Evolutionary conservation across 2,113 vertebrate genomes (phyloP).

Genomic region (Edolisoma coerulescens): DNA sequence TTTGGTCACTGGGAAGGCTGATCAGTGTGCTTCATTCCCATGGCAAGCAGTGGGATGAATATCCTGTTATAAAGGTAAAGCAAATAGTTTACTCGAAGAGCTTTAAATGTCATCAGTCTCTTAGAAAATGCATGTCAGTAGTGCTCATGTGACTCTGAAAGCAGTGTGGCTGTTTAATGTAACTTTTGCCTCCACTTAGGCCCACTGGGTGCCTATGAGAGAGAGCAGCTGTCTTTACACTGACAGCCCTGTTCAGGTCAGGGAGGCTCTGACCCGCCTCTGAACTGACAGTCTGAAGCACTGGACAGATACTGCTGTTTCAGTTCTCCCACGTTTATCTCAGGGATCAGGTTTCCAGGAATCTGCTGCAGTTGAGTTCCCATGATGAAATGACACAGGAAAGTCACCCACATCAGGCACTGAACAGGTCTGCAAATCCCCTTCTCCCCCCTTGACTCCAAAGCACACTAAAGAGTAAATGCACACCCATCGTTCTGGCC

Average conservation of each 20-base stretch:
- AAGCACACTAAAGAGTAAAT: not conserved
- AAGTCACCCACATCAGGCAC: not conserved
- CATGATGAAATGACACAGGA: not conserved
- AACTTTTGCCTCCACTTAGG: not conserved
- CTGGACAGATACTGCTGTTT: not conserved
- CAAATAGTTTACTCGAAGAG: not conserved
- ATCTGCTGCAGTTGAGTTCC: not conserved
- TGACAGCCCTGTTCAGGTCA: not conserved
- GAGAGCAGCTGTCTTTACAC: not conserved
- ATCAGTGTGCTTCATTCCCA: not conserved
- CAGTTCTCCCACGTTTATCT: not conserved
- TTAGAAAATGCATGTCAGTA: conserved; percentile 9
- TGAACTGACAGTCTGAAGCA: not conserved
- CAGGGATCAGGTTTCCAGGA: not conserved
- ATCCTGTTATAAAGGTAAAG: not conserved
- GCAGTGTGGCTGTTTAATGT: not conserved
- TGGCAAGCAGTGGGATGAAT: not conserved
- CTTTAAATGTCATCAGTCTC: conserved; percentile 28
- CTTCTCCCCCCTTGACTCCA: not conserved
- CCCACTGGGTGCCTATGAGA: not conserved
- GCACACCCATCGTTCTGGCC: not conserved
- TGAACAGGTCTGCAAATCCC: not conserved
- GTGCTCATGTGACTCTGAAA: conserved; percentile 12
- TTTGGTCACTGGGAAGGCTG: not conserved
- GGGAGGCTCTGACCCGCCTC: not conserved